A percentile compares a stretch with the other conserved stretches of the same genome.
Conservation (phyloP, 2,113 vertebrate species). For the Seriola rivoliana region DNA sequence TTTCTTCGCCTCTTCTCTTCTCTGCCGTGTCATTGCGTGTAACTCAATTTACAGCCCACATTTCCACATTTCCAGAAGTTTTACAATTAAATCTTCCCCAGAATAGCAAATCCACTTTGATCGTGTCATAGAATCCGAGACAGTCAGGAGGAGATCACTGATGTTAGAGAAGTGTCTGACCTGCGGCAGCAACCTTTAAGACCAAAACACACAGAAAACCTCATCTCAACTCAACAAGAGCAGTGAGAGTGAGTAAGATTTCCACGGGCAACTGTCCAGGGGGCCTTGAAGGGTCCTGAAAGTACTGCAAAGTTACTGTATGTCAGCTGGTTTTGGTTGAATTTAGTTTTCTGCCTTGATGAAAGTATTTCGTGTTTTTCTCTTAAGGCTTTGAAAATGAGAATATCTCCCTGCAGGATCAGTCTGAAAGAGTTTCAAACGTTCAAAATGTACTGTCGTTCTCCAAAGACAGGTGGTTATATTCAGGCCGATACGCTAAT, state of each 20-base stretch:
- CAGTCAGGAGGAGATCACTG: not conserved
- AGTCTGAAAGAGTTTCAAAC: not conserved
- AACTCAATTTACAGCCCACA: not conserved
- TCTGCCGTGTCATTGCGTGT: not conserved
- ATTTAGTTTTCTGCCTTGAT: not conserved
- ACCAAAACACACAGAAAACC: too few species aligned
- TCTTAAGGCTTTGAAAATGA: not conserved
- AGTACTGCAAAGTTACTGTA: not conserved
- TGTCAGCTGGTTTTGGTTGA: not conserved
- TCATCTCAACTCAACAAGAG: not conserved
- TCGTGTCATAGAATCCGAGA: constrained; percentile 1
- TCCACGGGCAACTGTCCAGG: too few species aligned
- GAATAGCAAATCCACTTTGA: not conserved
- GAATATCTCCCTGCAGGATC: not conserved
- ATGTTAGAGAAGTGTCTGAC: not conserved
- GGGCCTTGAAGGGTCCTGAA: not conserved
- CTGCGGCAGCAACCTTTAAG: too few species aligned
- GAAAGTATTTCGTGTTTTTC: not conserved
- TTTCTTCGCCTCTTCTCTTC: not conserved
- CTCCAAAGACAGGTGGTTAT: too few species aligned
- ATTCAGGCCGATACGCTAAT: too few species aligned
- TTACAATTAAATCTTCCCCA: not conserved
- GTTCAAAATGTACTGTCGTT: not conserved
- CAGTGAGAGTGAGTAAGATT: not conserved
- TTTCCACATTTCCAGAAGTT: not conserved